Evolutionary conservation across 2,113 vertebrate genomes (phyloP).

Genomic region (Speoplatyrhinus poulsoni): DNA sequence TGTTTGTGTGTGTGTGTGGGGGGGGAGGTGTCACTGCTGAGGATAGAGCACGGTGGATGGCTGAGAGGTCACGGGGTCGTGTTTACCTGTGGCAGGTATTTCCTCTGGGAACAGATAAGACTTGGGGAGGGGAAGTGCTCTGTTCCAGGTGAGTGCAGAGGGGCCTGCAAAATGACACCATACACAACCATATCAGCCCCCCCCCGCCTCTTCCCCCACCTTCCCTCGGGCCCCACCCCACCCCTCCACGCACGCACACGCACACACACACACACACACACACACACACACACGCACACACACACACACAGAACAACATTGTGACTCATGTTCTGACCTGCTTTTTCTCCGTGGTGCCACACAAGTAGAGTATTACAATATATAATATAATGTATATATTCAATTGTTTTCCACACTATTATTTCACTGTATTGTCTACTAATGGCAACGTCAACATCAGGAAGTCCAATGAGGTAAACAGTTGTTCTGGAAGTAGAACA

Average conservation of each 20-base stretch:
- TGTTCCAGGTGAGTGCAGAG: slow-evolving; percentile 82
- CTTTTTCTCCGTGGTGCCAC: slow-evolving; percentile 1
- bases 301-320: neutral
- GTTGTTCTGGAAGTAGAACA: too few species aligned
- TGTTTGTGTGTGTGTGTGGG: slow-evolving; percentile 12
- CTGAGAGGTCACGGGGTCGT: slow-evolving; percentile 74
- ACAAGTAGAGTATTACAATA: neutral
- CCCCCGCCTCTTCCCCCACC: slow-evolving; percentile 7
- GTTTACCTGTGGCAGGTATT: slow-evolving; percentile 83
- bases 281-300: slow-evolving; percentile 7
- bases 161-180: slow-evolving; percentile 73
- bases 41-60: slow-evolving; percentile 63
- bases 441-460: neutral
- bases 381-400: neutral
- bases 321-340: slow-evolving; percentile 38
- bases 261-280: neutral
- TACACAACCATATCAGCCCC: slow-evolving; percentile 35
- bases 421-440: neutral
- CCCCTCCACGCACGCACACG: slow-evolving; percentile 28
- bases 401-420: neutral
- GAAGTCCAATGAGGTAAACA: neutral
- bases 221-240: slow-evolving; percentile 43
- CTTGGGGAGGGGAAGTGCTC: slow-evolving; percentile 77
- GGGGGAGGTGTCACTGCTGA: neutral
- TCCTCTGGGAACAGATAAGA: slow-evolving; percentile 82